Evolutionary conservation across 2,113 vertebrate species (phyloP), one percentile per base, ranked within the genome.

Genomic region (Eupsittula cactorum): DNA sequence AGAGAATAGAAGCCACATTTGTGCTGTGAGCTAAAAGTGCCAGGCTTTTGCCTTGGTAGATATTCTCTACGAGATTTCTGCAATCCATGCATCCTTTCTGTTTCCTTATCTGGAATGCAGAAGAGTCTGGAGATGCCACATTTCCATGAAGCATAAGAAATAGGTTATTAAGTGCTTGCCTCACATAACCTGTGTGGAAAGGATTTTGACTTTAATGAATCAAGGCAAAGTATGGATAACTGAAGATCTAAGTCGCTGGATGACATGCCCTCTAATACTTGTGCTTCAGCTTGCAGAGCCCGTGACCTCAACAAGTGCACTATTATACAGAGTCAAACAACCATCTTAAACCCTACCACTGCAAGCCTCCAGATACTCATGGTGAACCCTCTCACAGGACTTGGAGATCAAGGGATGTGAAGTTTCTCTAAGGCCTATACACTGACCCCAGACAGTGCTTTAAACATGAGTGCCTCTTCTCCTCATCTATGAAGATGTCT

Each of bases 31-130:
- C 68, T 74, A 49, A 8, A 81, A 82, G 37, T 64, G 94, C 65
- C 62, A 93, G 84, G 82, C 44, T 97, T 95, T 91, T 81, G 76
- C 80, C 70, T 81, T 70, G 15, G 35, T 50, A 74, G 88, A 81
- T 3, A 5, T 62, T 79, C 31, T 84, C 53, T 37, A 29, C 21
- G 65, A 93, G 80, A 46, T 82, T 88, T 90, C 25, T 82, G 31
- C 0, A 1, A 84, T 75, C 37, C 62, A 78, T 74, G 23, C 80
- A 69, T 86, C 1, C 0, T 93, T 92, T 95, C 73, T 92, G 62
- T 65, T 74, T 94, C 33, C 55, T 80, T 91, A 47, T 79, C 70
- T 87, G 88, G 88, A 94, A 29, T 0, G 0, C 4, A 82, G 29
- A 78, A 71, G 50, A 69, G 37, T 75, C 73, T 93, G 73, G 57